Base-by-base conservation (phyloP, 2,797 vertebrate genomes). In the Schizothorax lantsangensis region DNA sequence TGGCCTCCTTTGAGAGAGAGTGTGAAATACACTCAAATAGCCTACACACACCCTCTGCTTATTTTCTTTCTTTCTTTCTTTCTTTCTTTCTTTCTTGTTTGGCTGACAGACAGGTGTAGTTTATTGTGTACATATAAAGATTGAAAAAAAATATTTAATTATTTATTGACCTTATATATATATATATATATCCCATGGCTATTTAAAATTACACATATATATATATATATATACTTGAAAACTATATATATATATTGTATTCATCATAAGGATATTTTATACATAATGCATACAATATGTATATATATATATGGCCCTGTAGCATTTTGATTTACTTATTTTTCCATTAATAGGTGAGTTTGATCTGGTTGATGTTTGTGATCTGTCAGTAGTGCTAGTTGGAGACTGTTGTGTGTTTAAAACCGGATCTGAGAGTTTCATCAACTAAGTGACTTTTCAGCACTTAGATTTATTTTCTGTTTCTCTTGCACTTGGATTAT, bases 1-100 rank as follows among this genome's bases (percentile, higher is more conserved):
- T 81, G 71, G 69, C 49, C 85, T 86, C 79, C 49, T 86, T 81
- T 43, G 78, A 86, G 78, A 86, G 64, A n/a, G 68, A 40, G 69
- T 49, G 79, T 73, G 79, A 86, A 66, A 64, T 6, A 81, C 59
- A 66, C 57, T 14, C 36, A 68, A 36, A 45, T 38, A 45, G 43
- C 2, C 43, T 45, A 19, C 69, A 72, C 69, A 23, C 54, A 19
- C 11, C 38, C 26, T n/a, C 12, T 15, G 10, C 38, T 52, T 38
- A 11, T 47, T 49, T 36, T 38, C 49, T 40, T 45, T 59, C 30
- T n/a, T n/a, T 59, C 57, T 52, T 52, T 52, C 49, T 57, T 57
- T 57, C 54, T 66, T 66, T 66, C 62, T 66, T 66, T n/a, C 57
- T 8, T 52, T 19, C 19, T 8, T 23, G 6, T 9, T 57, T 21